Evolutionary conservation across 2,888 invertebrate species (phyloP), one percentile per base, ranked within the genome.

Genomic region (Augiades crinisus): DNA sequence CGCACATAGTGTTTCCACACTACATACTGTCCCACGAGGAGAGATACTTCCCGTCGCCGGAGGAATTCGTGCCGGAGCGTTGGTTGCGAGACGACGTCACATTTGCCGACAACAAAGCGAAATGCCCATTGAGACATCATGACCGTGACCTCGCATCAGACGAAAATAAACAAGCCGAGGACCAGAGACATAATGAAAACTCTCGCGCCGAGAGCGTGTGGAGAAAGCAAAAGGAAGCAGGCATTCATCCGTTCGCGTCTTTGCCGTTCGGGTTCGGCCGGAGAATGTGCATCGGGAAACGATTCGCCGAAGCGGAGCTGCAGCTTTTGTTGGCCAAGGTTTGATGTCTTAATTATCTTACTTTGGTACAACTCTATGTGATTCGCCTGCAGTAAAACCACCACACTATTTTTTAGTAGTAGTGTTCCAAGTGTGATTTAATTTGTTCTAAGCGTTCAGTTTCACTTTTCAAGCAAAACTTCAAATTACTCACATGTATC

Each of bases 271-370:
- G 95, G 5, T 94, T 93, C 72, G 95, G 95, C 1, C 90, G 94
- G 51, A 89, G 95, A 59, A 94, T 94, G 89, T 95, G 95, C 76
- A 89, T 95, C 64, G 96, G 96, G 41, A 92, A 94, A 64, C 87
- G 96, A 67, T 95, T 96, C 77, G 95, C 96, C 12, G 95, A 96
- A 81, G 93, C 93, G 43, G 95, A 96, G 79, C 79, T 96, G 63
- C 93, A 94, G 66, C 92, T 94, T 58, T 77, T 95, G 63, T 72
- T 95, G 38, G 93, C 94, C n/a, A 94, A 94, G 91, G 94, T 94
- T 55, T 16, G 13, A 7, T 5, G 5, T 16, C 5, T 21, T 31
- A n/a, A 43, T 34, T 10, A 12, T 30, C 12, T 30, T 30, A 19
- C 19, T 19, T 4, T 19, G 5, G 3, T 19, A 19, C 19, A n/a